phyloP scores from a whole-genome alignment of 2,888 invertebrate species.

The Thelaira solivaga region DNA sequence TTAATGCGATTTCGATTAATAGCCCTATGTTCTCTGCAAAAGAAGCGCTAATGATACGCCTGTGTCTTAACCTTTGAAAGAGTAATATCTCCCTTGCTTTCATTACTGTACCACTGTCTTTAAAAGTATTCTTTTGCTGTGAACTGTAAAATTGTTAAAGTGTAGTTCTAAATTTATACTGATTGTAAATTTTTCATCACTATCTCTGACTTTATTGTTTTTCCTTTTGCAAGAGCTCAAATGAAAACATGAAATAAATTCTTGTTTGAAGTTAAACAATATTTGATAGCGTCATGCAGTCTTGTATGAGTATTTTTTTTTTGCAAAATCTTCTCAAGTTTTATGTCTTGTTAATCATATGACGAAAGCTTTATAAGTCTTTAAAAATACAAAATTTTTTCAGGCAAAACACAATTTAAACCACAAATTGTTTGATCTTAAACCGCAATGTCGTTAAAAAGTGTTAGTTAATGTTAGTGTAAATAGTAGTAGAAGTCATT shows the following conservation, averaged over 20 bases:
- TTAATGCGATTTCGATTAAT: too few species aligned
- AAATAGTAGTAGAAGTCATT: slow-evolving; percentile 9
- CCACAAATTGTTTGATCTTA: slow-evolving; percentile 51
- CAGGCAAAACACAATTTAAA: slow-evolving; percentile 34
- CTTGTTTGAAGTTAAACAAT: slow-evolving; percentile 2
- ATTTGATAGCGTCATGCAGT: slow-evolving; percentile 55
- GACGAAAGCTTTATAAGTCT: slow-evolving; percentile 45
- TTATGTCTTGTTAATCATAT: slow-evolving; percentile 35
- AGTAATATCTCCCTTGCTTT: too few species aligned
- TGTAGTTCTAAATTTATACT: too few species aligned
- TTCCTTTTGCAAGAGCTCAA: neutral
- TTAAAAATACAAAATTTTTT: neutral
- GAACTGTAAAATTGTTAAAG: too few species aligned
- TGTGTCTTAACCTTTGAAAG: too few species aligned
- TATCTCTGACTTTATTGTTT: neutral
- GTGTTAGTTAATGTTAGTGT: slow-evolving; percentile 12
- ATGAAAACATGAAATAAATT: neutral
- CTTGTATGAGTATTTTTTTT: slow-evolving; percentile 27
- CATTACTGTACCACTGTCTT: too few species aligned
- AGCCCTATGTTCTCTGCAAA: too few species aligned
- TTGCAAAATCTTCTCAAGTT: slow-evolving; percentile 33
- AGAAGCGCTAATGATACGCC: too few species aligned
- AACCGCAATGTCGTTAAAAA: slow-evolving; percentile 34
- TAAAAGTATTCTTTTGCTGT: too few species aligned
- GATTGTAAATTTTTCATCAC: slow-evolving; percentile 16